A percentile compares a stretch with the other conserved stretches of the same genome.
Conservation (phyloP, 2,113 vertebrate species). For the Periophthalmodon schlosseri region DNA sequence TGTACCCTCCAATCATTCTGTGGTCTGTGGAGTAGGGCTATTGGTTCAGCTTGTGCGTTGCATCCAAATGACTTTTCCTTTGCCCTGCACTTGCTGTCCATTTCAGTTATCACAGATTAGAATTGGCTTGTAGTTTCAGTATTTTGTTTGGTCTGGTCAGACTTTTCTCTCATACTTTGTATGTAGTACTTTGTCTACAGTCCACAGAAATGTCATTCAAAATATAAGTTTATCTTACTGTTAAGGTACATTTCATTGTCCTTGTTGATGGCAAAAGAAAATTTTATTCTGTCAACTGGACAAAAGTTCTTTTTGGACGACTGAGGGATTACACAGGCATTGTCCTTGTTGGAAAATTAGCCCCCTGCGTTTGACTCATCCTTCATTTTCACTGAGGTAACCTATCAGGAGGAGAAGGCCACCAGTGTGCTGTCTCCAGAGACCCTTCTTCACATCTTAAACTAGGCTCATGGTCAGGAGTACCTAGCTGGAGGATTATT, state of each 20-base stretch:
- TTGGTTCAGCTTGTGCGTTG: constrained; percentile 53
- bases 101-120: constrained; percentile 47
- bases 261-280: neutral
- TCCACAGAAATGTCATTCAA: neutral
- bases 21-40: constrained; percentile 63
- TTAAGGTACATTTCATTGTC: neutral
- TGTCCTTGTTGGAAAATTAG: no score
- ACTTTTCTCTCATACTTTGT: neutral
- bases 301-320: no score
- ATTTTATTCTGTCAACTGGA: no score
- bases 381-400: no score
- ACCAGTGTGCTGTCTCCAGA: neutral
- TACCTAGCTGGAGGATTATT: neutral
- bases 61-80: constrained; percentile 55
- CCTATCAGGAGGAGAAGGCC: no score
- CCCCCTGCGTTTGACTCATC: no score
- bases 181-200: neutral
- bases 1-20: constrained; percentile 63
- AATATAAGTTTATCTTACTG: neutral
- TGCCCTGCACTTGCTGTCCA: constrained; percentile 51
- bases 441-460: neutral
- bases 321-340: no score
- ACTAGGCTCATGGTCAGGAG: neutral
- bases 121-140: constrained; percentile 31
- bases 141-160: constrained; percentile 15